These are phyloP conservation scores for Hycleus cichorii DNA, from an alignment of 1,140 invertebrate species.

Conservation along the genomic window DNA sequence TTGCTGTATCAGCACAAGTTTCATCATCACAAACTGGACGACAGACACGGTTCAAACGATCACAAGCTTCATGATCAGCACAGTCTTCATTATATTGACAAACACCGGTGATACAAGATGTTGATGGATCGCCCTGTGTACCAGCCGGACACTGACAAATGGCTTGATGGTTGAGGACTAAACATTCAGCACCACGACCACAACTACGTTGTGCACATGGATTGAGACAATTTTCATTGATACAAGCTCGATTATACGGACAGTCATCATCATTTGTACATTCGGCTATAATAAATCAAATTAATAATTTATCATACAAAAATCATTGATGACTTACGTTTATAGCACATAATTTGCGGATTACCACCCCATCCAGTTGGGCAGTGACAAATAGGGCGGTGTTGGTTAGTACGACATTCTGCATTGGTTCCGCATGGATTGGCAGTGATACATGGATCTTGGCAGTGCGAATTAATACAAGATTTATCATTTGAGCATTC, in stretches of 20 bases:
- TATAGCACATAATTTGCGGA: slow-evolving; percentile 76
- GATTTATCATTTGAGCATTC: slow-evolving; percentile 69
- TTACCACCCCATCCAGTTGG: slow-evolving; percentile 79
- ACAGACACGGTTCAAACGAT: slow-evolving; percentile 75
- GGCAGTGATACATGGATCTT: slow-evolving; percentile 66
- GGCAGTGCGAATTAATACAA: slow-evolving; percentile 69
- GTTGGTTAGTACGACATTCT: slow-evolving; percentile 62
- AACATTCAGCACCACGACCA: slow-evolving; percentile 72
- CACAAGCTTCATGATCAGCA: slow-evolving; percentile 76
- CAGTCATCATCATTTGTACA: slow-evolving; percentile 76
- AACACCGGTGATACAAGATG: slow-evolving; percentile 72
- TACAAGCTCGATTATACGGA: slow-evolving; percentile 76
- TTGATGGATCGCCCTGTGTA: slow-evolving; percentile 73
- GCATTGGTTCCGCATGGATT: slow-evolving; percentile 74
- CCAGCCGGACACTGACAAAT: slow-evolving; percentile 77
- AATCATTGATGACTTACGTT: slow-evolving; percentile 56
- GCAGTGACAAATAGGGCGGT: slow-evolving; percentile 73
- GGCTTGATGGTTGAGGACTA: slow-evolving; percentile 62
- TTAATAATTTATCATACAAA: not conserved
- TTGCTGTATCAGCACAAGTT: slow-evolving; percentile 66
- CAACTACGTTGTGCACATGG: slow-evolving; percentile 66
- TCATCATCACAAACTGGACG: slow-evolving; percentile 71
- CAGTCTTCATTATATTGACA: slow-evolving; percentile 89
- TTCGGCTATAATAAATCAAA: slow-evolving; percentile 53
- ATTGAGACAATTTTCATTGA: slow-evolving; percentile 69